These are phyloP conservation scores for Stegodyphus mimosarum DNA, from an alignment of 1,140 invertebrate species.

Conservation along the genomic window DNA sequence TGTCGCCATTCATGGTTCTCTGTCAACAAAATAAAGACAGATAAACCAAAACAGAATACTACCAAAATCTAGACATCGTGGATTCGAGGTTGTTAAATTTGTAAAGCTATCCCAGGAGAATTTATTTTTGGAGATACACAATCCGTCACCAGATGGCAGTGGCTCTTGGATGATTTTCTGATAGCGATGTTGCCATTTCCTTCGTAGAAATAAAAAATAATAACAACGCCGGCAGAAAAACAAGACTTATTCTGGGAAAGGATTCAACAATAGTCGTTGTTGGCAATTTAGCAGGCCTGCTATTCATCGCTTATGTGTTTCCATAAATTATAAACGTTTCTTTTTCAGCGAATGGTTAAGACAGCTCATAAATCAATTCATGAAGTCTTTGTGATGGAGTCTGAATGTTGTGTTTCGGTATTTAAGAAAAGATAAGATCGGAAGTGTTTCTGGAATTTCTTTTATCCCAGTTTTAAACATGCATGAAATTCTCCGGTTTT, in stretches of 20 bases:
- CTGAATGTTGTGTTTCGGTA: slow-evolving; percentile 3
- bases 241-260: slow-evolving; percentile 2
- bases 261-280: slow-evolving; percentile 44
- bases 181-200: too few relatives aligned
- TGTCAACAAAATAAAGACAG: too few relatives aligned
- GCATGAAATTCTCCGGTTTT: neutral
- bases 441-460: neutral
- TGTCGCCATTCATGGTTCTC: too few relatives aligned
- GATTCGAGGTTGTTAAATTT: too few relatives aligned
- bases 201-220: neutral
- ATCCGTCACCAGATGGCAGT: too few relatives aligned
- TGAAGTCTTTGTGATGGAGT: slow-evolving; percentile 27
- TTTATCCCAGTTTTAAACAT: neutral
- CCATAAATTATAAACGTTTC: slow-evolving; percentile 51
- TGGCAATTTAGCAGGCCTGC: slow-evolving; percentile 22
- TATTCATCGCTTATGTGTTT: slow-evolving; percentile 51
- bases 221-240: slow-evolving; percentile 21
- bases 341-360: slow-evolving; percentile 34
- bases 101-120: too few relatives aligned
- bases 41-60: too few relatives aligned
- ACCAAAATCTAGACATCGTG: too few relatives aligned
- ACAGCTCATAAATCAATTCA: slow-evolving; percentile 53
- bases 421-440: slow-evolving; percentile 28
- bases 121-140: too few relatives aligned
- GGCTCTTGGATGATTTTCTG: too few relatives aligned